Base-by-base conservation (phyloP, 1,140 invertebrate genomes). In the Papilio polyxenes region DNA sequence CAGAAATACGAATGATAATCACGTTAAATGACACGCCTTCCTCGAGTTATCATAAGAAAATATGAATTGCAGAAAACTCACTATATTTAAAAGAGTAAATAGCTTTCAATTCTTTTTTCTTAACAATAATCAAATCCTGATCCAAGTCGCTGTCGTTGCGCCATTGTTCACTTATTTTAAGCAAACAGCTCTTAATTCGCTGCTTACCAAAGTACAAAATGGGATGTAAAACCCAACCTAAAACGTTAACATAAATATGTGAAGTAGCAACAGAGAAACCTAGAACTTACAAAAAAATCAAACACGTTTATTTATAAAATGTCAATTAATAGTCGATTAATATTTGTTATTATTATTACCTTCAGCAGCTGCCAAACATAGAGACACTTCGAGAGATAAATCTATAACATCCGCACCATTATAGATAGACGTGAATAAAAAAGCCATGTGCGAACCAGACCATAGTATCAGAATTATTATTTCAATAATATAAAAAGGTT, bases 101-200 rank as follows among this genome's bases (percentile, higher is more conserved):
- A 56, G 76, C 20, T 37, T 78, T 37, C 53, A 78, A 53, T 56
- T 59, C 49, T 17, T 78, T 78, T 37, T 17, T 56, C 53, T 78
- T 78, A 13, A 78, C 23, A 40, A 56, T 37, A 78, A 78, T 6
- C 53, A 78, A 78, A n/a, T 78, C 51, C 20, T 11, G 11, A 15
- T 59, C 20, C n/a, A 78, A 78, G 7, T 51, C 31, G 31, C 53
- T 10, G 15, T 59, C 53, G 53, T 53, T 56, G 11, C 76, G 51
- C 76, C 76, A 78, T 78, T 78, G 9, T 40, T 17, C 51, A 15
- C 76, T 40, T 37, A 78, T 59, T 59, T 78, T 56, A n/a, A 59
- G 31, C 23, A 78, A 59, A 40, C 31, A 78, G 23, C 53, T 37
- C 15, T 78, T 78, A 9, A 78, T 59, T 37, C 49, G 11, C 15